Evolutionary conservation across 30 jellyfish, hydroid and myxozoan species (phyloP), one percentile per base, ranked within the genome.

Genomic region (Aurelia aurita): DNA sequence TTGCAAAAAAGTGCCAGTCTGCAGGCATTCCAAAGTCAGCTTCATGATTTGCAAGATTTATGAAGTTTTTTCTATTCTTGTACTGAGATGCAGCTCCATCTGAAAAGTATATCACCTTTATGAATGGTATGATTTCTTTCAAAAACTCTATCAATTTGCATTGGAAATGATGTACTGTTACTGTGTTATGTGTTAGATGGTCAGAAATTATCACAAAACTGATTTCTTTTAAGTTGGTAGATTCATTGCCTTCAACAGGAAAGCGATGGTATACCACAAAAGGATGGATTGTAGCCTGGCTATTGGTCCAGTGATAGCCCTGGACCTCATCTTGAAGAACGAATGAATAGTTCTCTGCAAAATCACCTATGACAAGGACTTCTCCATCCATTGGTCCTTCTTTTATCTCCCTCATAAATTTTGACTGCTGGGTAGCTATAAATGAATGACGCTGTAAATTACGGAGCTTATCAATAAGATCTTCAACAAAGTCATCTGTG

Each of bases 31-130:
- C 91, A 59, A 74, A 73, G 39, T 85, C 95, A 32, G 39, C 58
- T 27, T 49, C 61, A 53, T 85, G 91, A 21, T 25, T 21, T 31
- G 93, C 85, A 23, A 85, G 57, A 32, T 85, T 74, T 20, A 72
- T 72, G 35, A 83, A 72, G 90, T 72, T 83, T 72, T 83, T 83
- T 51, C 59, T 76, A 46, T 87, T 87, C 70, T 87, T 87, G 32
- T 75, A 87, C 58, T 87, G 96, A 27, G 94, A 66, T 25, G 79
- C 94, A 60, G 59, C 79, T 11, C 96, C 94, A 78, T 87, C 96
- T 32, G 90, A 65, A 66, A 87, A 87, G 66, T 87, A 87, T 43
- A 34, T 12, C 78, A 69, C 45, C 20, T 71, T 82, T 29, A 14
- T 47, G 54, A 69, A 83, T 18, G 89, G 90, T 11, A 66, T 19